These are phyloP conservation scores for Aphis gossypii DNA, from an alignment of 1,140 invertebrate genomes.

Conservation along the genomic window DNA sequence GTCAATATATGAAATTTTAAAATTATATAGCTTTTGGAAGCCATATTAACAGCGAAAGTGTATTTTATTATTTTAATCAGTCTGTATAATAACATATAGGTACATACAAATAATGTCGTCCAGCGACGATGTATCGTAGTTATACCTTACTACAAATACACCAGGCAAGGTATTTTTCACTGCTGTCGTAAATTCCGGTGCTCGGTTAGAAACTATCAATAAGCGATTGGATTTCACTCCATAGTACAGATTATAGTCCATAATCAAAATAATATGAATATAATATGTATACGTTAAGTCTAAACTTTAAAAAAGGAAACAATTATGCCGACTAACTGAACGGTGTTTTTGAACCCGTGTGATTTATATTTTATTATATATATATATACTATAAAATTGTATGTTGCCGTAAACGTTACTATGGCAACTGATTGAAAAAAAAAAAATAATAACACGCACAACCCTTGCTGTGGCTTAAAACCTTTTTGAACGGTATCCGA, in stretches of 20 bases:
- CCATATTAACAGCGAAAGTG: not conserved
- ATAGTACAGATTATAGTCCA: conserved; percentile 47
- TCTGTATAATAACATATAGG: not conserved
- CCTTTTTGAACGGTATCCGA: not conserved
- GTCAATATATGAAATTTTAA: not conserved
- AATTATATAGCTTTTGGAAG: not conserved
- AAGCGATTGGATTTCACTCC: conserved; percentile 36
- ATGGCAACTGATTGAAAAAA: conserved; percentile 19
- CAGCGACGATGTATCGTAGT: conserved; percentile 37
- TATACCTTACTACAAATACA: conserved; percentile 33
- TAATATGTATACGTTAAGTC: not conserved
- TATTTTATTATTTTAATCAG: too few species aligned
- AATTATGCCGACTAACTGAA: not conserved
- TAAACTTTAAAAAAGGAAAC: not conserved
- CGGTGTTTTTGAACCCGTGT: conserved; percentile 34
- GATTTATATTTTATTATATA: not conserved
- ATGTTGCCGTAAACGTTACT: conserved; percentile 32
- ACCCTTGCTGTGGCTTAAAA: not conserved
- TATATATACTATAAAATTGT: conserved; percentile 21
- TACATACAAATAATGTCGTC: conserved; percentile 53
- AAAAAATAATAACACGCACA: conserved; percentile 18
- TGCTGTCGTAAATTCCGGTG: not conserved
- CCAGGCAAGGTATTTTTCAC: conserved; percentile 46
- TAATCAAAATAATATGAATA: not conserved
- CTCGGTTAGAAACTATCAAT: conserved; percentile 19